phyloP scores from a whole-genome alignment of 2,888 invertebrate species.

The Philereme transversata region DNA sequence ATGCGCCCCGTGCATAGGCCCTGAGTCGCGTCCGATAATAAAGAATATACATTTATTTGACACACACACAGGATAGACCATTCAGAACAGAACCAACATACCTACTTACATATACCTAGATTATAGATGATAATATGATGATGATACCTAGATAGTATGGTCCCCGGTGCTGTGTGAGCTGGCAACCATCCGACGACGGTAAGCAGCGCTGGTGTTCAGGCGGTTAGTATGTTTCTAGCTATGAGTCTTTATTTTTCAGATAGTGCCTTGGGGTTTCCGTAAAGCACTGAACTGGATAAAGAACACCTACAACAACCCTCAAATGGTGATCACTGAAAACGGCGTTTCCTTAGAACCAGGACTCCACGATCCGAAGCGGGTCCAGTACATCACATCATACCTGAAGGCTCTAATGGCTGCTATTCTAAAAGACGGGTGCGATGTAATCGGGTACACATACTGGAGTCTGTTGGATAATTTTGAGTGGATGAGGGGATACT shows the following conservation, averaged over 20 bases:
- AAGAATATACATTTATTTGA: too few relatives aligned
- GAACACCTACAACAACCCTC: constrained; percentile 82
- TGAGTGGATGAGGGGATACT: constrained; percentile 91
- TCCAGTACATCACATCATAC: constrained; percentile 81
- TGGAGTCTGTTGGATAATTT: constrained; percentile 93
- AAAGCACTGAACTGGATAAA: constrained; percentile 86
- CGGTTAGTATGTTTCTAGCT: too few relatives aligned
- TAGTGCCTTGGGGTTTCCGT: constrained; percentile 87
- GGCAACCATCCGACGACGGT: too few relatives aligned
- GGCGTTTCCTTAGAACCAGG: constrained; percentile 80
- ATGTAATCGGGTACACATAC: constrained; percentile 87
- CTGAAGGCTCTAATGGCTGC: constrained; percentile 73
- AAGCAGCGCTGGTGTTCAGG: too few relatives aligned
- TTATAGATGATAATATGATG: too few relatives aligned
- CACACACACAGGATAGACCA: too few relatives aligned
- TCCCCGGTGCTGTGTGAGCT: too few relatives aligned
- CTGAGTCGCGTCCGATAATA: too few relatives aligned
- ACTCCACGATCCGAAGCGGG: constrained; percentile 73
- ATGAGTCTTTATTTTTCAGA: constrained; percentile 56
- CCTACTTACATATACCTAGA: too few relatives aligned
- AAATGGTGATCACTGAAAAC: constrained; percentile 85
- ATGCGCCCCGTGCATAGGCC: too few relatives aligned
- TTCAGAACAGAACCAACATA: too few relatives aligned
- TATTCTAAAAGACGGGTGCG: constrained; percentile 81
- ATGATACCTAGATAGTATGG: too few relatives aligned